Conservation (phyloP, 2,113 vertebrate species). For the Phrynosoma blainvillii region DNA sequence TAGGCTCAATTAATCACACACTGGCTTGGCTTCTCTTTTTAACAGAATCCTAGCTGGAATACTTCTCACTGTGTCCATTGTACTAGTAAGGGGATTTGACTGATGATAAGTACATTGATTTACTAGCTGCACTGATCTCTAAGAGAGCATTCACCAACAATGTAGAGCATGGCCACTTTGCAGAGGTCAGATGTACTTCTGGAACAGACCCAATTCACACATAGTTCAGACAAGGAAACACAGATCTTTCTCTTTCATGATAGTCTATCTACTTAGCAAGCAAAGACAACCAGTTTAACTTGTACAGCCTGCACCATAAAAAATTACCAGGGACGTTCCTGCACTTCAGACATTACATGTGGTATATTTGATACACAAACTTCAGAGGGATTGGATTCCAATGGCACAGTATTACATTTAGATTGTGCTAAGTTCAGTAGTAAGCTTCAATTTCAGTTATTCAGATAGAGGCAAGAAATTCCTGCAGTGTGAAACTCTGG, state of each 20-base stretch:
- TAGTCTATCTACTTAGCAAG: neutral
- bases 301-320: too few relatives aligned
- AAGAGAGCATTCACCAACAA: neutral
- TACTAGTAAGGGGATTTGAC: conserved; percentile 34
- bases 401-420: too few relatives aligned
- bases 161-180: neutral
- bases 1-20: conserved; percentile 34
- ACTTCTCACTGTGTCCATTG: neutral
- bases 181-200: neutral
- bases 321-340: neutral
- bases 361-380: neutral
- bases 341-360: neutral
- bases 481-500: too few relatives aligned
- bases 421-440: too few relatives aligned
- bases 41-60: conserved; percentile 44
- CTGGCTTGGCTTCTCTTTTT: conserved; percentile 39
- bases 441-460: too few relatives aligned
- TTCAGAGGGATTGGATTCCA: too few relatives aligned
- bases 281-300: neutral
- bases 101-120: neutral
- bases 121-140: neutral
- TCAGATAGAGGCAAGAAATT: too few relatives aligned
- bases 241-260: neutral
- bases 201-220: neutral
- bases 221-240: neutral